Evolutionary conservation across 1,140 invertebrate genomes (phyloP), one percentile per base, ranked within the genome.

Genomic region (Protaetia brevitarsis): DNA sequence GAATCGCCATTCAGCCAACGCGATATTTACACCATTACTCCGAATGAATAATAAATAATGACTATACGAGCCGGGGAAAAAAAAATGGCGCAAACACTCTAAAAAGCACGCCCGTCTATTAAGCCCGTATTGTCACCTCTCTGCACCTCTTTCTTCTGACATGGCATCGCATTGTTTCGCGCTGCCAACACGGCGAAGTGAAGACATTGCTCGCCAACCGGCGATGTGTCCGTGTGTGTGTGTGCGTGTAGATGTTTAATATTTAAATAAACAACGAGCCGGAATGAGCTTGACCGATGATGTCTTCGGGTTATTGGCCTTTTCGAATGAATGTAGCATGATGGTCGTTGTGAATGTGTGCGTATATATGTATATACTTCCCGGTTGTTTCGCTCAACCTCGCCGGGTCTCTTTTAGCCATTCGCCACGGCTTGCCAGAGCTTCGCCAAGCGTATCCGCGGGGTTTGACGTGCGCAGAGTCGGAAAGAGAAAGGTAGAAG

Each of bases 291-390:
- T 65, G 63, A 65, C 63, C 63, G 63, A 65, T 27, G 51, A 65
- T 65, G 63, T 65, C 63, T 65, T 57, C 63, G 45, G 63, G 63
- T 65, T 65, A 65, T 65, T 65, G 63, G 63, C 63, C 63, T 45
- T 45, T 45, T 65, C 36, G 30, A 13, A n/a, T 29, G 37, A 34
- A 10, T 62, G 13, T n/a, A n/a, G n/a, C n/a, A n/a, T n/a, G n/a
- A n/a, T n/a, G n/a, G n/a, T n/a, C n/a, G n/a, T n/a, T n/a, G n/a
- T n/a, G n/a, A n/a, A n/a, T n/a, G n/a, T n/a, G n/a, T n/a, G n/a
- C n/a, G n/a, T n/a, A n/a, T n/a, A n/a, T n/a, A n/a, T n/a, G n/a
- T n/a, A n/a, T n/a, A n/a, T 65, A 65, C 63, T 65, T 65, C 63
- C 63, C 63, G 63, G 63, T 65, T n/a, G 63, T 65, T 65, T 65